These are phyloP conservation scores for Silurus glanis DNA, from an alignment of 2,113 vertebrate genomes.

Conservation along the genomic window DNA sequence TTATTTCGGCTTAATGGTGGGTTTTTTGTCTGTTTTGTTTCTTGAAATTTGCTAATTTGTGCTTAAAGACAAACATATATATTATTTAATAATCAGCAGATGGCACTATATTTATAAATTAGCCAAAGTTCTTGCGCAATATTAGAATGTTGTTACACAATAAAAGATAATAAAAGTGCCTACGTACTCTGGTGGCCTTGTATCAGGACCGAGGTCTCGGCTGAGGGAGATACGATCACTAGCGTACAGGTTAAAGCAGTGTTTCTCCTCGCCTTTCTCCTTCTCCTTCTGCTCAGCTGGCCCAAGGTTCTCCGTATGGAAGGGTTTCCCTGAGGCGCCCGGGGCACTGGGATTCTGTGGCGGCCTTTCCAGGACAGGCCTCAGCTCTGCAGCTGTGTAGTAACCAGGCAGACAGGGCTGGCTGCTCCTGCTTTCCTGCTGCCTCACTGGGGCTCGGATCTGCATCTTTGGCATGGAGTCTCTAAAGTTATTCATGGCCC, in stretches of 20 bases:
- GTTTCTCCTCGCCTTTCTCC: conserved; percentile 86
- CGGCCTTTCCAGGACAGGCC: conserved; percentile 83
- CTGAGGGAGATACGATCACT: conserved; percentile 96
- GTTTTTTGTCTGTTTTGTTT: conserved; percentile 35
- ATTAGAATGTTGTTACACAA: neutral
- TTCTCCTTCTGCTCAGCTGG: conserved; percentile 87
- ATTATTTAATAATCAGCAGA: conserved; percentile 50
- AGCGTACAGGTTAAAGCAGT: conserved; percentile 95
- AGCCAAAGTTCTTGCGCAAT: neutral
- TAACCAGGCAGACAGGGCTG: conserved; percentile 82
- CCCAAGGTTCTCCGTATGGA: conserved; percentile 78
- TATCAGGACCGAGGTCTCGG: conserved; percentile 93
- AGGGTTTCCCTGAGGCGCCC: conserved; percentile 90
- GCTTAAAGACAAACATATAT: conserved; percentile 9
- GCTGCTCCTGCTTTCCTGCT: conserved; percentile 66
- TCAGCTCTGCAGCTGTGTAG: conserved; percentile 87
- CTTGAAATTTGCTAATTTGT: neutral
- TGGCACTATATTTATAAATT: conserved; percentile 42
- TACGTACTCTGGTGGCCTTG: conserved; percentile 96
- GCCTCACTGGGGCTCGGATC: conserved; percentile 86
- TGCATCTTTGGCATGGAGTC: conserved; percentile 95
- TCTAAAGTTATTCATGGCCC: conserved; percentile 93
- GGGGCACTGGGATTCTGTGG: conserved; percentile 84
- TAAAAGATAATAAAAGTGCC: neutral
- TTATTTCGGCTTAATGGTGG: conserved; percentile 28